A percentile compares a stretch with the other conserved stretches of the same genome.
Evolutionary conservation across 1,140 invertebrate genomes (phyloP).

Genomic region (Eubasilissa regina): DNA sequence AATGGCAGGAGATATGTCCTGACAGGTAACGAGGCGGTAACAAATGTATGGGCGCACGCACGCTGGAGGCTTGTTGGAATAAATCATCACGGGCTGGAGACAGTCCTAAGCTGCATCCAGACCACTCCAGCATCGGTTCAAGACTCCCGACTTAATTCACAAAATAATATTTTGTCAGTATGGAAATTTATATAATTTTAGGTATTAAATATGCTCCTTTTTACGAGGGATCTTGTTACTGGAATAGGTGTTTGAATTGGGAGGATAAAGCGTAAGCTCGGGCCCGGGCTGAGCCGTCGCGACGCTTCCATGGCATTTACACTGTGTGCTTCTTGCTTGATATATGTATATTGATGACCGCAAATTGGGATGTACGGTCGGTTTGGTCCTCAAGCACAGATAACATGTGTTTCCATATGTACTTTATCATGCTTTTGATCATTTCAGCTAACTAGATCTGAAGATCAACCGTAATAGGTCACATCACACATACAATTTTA

Average conservation of each 20-base stretch:
- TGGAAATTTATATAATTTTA: neutral
- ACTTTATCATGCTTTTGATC: neutral
- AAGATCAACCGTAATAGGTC: neutral
- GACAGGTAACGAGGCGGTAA: conserved; percentile 36
- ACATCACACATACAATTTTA: too few species aligned
- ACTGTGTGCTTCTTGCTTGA: conserved; percentile 14
- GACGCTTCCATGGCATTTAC: neutral
- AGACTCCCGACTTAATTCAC: neutral
- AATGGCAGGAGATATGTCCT: conserved; percentile 27
- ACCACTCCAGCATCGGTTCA: neutral
- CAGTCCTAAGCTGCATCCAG: conserved; percentile 46
- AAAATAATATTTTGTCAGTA: neutral
- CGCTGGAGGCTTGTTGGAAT: conserved; percentile 45
- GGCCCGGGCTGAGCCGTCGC: neutral
- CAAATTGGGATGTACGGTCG: neutral
- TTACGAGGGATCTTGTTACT: neutral
- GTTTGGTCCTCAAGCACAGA: conserved; percentile 6
- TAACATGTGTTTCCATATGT: conserved; percentile 5
- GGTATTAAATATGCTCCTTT: conserved; percentile 1
- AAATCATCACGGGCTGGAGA: conserved; percentile 54
- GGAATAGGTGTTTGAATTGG: neutral
- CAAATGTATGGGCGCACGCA: conserved; percentile 53
- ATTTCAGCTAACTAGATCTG: neutral
- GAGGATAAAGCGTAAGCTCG: conserved; percentile 15
- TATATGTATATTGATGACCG: conserved; percentile 43